Percentiles rank a stretch among this genome's conserved stretches.
Conservation (phyloP, 2,113 vertebrate species). For the Aphyosemion australe region DNA sequence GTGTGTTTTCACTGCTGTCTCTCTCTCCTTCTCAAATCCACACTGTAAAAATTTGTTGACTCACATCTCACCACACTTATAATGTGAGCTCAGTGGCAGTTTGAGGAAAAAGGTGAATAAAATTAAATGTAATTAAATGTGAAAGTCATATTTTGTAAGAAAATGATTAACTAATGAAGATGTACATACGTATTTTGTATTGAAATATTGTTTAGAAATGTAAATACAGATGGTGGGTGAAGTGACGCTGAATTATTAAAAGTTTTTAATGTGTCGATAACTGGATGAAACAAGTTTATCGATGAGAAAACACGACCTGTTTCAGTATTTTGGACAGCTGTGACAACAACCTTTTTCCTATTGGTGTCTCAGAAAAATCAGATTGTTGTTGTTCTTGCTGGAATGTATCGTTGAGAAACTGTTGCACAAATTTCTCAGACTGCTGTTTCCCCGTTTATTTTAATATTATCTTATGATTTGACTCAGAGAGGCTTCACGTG, state of each 20-base stretch:
- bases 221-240: constrained; percentile 72
- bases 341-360: constrained; percentile 58
- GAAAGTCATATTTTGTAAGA: constrained; percentile 91
- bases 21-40: constrained; percentile 33
- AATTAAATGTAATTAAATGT: constrained; percentile 69
- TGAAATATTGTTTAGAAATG: constrained; percentile 69
- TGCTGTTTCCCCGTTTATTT: constrained; percentile 51
- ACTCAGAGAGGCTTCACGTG: constrained; percentile 85
- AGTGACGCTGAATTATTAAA: constrained; percentile 49
- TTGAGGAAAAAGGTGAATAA: constrained; percentile 58
- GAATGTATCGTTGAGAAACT: constrained; percentile 89
- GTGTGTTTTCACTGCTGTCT: constrained; percentile 44
- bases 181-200: constrained; percentile 87
- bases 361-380: constrained; percentile 79
- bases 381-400: constrained; percentile 87
- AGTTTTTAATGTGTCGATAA: constrained; percentile 51
- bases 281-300: constrained; percentile 57
- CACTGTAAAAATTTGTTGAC: constrained; percentile 37
- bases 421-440: constrained; percentile 89
- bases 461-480: not conserved
- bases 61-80: constrained; percentile 38
- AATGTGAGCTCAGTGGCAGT: constrained; percentile 48
- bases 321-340: constrained; percentile 64
- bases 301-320: constrained; percentile 80
- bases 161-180: constrained; percentile 77